Base-by-base conservation (phyloP, 92 coral and sea anemone genomes). In the Anthopleura xanthogrammica region DNA sequence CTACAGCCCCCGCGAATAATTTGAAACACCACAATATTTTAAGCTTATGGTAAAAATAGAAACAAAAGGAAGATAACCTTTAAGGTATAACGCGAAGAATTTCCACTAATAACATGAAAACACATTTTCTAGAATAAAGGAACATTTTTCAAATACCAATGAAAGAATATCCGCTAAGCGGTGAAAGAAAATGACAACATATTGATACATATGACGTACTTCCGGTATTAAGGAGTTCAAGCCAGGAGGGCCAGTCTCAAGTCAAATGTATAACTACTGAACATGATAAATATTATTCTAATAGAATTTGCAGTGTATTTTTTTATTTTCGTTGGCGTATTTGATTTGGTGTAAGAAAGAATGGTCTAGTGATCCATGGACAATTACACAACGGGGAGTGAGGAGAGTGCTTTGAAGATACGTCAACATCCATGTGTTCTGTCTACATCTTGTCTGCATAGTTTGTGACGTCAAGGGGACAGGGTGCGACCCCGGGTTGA, bases 401-500 rank as follows among this genome's bases (percentile, higher is more conserved):
- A 29, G 36, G 74, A 9, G 40, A 68, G 41, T 68, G 74, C 5
- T 68, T 29, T 24, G 16, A 0, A 23, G 41, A 8, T 62, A 68
- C 74, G 46, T 68, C 41, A 68, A 22, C 41, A 68, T 68, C 74
- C 74, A 68, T 22, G 72, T 75, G 78, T 43, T 39, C 74, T 23
- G 74, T 12, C 74, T 23, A 36, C 42, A 54, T 55, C 14, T 24
- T 54, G 68, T 60, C 42, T 24, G 5, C 74, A 68, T 68, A 68
- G 29, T 68, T 84, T 71, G 62, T 78, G 78, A 85, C 88, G 88
- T 85, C 83, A 85, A 8, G 58, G 58, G 46, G 11, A 10, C 65
- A 16, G 83, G 88, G 88, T 46, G 88, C 77, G 79, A 85, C 88
- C 83, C 75, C 83, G 29, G 58, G 77, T 12, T 56, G 57, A 42